Evolutionary conservation across 2,888 invertebrate genomes (phyloP), one percentile per base, ranked within the genome.

Genomic region (Aleiodes leptofemur): DNA sequence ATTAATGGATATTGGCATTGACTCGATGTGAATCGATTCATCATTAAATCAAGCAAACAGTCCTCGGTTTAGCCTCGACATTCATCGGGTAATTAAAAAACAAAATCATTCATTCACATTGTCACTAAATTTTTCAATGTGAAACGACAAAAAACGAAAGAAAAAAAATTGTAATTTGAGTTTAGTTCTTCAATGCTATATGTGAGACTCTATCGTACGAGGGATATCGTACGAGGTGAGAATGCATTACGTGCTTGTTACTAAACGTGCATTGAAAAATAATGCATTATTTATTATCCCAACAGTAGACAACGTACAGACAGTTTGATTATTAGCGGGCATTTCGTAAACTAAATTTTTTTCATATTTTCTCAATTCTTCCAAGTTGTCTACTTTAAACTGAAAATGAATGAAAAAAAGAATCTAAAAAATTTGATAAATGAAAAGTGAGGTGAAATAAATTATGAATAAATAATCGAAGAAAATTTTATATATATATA

Each of bases 251-350:
- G 69, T 76, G 59, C 73, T 64, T 53, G 57, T 72, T 56, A 73
- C 50, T 14, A 72, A 79, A 78, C 80, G 80, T 81, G 82, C 76
- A 77, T 79, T 79, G 81, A 80, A 82, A 82, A 83, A 82, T 79
- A 78, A 85, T 86, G 81, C 83, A 86, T 86, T 86, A 86, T 86
- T 85, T 84, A 86, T 85, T 78, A 82, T 77, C 64, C 74, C 72
- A 74, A 77, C 78, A 74, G 83, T 82, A 86, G 86, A 86, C 85
- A 83, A 85, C 83, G 81, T 80, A 80, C 83, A 86, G 84, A 85
- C 85, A 76, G 79, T 78, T 66, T 79, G 79, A 82, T 81, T 82
- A 73, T 76, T 72, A 76, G 57, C 57, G 70, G 72, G 69, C 66
- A 72, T 76, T 77, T 73, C 64, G 51, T 56, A 55, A 74, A 72